A percentile compares a stretch with the other conserved stretches of the same genome.
Evolutionary conservation across 2,113 vertebrate genomes (phyloP).

Genomic region (Phylloscopus trochilus): DNA sequence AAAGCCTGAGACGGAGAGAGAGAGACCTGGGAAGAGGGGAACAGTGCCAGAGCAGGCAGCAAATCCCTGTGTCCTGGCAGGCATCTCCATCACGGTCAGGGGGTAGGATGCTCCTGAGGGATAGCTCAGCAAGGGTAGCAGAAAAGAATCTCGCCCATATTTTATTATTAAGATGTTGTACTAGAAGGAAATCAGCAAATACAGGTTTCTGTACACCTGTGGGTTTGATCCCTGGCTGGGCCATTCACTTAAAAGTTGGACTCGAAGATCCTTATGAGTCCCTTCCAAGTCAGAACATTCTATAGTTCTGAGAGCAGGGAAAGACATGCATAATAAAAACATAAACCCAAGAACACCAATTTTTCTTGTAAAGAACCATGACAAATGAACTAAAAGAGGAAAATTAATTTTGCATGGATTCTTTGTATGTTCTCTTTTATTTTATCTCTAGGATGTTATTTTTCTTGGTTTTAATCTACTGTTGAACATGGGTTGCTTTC

Average conservation of each 20-base stretch:
- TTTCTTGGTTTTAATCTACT: background rate
- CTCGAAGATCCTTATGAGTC: background rate
- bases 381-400: background rate
- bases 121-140: accelerated
- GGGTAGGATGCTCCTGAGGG: background rate
- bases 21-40: background rate
- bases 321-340: background rate
- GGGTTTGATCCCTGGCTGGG: background rate
- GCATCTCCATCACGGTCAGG: accelerated
- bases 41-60: background rate
- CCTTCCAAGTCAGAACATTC: background rate
- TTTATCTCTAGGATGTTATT: background rate
- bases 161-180: background rate
- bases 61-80: background rate
- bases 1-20: background rate
- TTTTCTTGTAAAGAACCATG: background rate
- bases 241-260: background rate
- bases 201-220: background rate
- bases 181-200: background rate
- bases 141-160: background rate
- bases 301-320: background rate
- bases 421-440: background rate
- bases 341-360: background rate
- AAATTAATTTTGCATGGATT: background rate
- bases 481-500: background rate